Evolutionary conservation across 2,113 vertebrate species (phyloP), one percentile per base, ranked within the genome.

Genomic region (Rhinichthys klamathensis): DNA sequence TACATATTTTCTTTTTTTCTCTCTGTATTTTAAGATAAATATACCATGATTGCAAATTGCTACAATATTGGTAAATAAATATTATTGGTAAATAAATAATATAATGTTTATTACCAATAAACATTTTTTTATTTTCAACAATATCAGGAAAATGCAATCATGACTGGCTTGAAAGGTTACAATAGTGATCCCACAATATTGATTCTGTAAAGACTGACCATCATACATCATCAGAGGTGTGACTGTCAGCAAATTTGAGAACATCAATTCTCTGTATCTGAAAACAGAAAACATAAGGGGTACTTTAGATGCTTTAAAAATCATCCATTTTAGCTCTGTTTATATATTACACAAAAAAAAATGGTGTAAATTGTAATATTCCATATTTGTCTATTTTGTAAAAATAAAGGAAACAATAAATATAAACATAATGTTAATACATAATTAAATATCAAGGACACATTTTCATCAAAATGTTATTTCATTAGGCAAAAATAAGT

Each of bases 241-340:
- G 60, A 25, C 12, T 27, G 27, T 30, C 46, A 51, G 18, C 46
- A 51, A 1, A 75, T 56, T 51, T 30, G 25, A 51, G 25, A 51
- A 18, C 44, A 51, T 25, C 44, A 75, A 16, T 18, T 49, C 12
- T 16, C 23, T 51, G 25, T 23, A 56, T 72, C 69, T 72, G 35
- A 72, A 73, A 73, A 41, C 41, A 27, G 6, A 12, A 74, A 46
- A 74, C 11, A 79, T 79, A 80, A 80, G n/a, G 12, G 12, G 15
- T 3, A 80, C 54, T 51, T 51, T 12, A 51, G 13, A 9, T 63
- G 30, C 15, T 78, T 32, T 2, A 56, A 38, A 38, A 23, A 6
- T 6, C 9, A 32, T 21, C 1, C 3, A 5, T 38, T 77, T 60
- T 25, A 25, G 21, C 32, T 56, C 10, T 32, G 27, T 30, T 30